Evolutionary conservation across 2,797 vertebrate species (phyloP).

Genomic region (Ambastaia sidthimunki): DNA sequence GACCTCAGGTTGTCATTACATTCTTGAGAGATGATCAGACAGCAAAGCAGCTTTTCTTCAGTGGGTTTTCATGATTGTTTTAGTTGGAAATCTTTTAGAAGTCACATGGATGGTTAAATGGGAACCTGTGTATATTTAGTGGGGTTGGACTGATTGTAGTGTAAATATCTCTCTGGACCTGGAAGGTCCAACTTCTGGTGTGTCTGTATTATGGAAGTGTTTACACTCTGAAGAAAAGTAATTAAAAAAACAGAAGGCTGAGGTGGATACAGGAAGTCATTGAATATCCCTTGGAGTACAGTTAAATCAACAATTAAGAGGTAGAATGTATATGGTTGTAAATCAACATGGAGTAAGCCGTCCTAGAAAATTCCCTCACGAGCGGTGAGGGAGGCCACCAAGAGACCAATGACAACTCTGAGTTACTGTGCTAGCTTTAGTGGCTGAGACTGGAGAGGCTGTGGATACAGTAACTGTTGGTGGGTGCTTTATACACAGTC

Average conservation of each 20-base stretch:
- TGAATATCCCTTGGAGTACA: conserved; percentile 16
- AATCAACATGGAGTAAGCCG: neutral
- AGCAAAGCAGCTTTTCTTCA: too few species aligned
- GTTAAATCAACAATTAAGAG: neutral
- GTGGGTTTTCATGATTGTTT: too few species aligned
- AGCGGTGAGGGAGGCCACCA: neutral
- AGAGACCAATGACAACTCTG: neutral
- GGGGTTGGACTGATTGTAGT: conserved; percentile 17
- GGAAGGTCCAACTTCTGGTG: conserved; percentile 26
- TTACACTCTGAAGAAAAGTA: conserved; percentile 9
- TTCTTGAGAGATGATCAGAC: neutral
- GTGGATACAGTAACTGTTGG: neutral
- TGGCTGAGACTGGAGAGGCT: neutral
- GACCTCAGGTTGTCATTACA: conserved; percentile 20
- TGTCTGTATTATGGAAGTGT: conserved; percentile 26
- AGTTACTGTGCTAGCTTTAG: neutral
- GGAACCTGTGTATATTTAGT: conserved; percentile 2
- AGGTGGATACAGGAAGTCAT: conserved; percentile 1
- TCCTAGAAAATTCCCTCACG: neutral
- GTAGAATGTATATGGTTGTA: neutral
- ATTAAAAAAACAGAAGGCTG: conserved; percentile 13
- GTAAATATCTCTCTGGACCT: neutral
- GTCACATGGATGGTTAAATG: neutral
- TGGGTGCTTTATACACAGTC: neutral
- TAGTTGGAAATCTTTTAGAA: neutral